Evolutionary conservation across 2,888 invertebrate genomes (phyloP).

Genomic region (Lasioglossum malachurum): DNA sequence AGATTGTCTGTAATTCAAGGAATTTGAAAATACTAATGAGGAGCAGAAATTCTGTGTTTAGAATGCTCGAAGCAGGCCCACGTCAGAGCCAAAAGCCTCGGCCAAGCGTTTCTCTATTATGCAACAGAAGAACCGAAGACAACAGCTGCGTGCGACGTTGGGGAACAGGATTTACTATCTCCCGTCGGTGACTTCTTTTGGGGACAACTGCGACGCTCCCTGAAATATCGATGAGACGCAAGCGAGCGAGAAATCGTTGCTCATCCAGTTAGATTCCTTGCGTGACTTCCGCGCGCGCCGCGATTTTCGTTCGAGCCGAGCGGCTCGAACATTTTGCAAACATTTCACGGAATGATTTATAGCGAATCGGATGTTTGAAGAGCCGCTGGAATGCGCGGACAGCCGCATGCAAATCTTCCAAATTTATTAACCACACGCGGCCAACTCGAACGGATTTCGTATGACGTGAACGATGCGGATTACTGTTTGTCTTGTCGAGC

Average conservation of each 20-base stretch:
- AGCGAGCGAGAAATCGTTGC: conserved; percentile 45
- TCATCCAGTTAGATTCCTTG: conserved; percentile 33
- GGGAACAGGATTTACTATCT: conserved; percentile 62
- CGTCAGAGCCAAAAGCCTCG: conserved; percentile 60
- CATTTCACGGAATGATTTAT: conserved; percentile 27
- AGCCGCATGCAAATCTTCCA: conserved; percentile 27
- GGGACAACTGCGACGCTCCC: conserved; percentile 28
- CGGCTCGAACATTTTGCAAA: conserved; percentile 40
- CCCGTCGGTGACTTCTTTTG: conserved; percentile 55
- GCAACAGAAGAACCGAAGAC: conserved; percentile 60
- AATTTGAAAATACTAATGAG: background rate
- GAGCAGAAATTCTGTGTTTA: conserved; percentile 6
- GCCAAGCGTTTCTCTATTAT: conserved; percentile 57
- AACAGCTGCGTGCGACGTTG: conserved; percentile 61
- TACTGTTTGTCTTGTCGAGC: background rate
- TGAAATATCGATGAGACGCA: conserved; percentile 59
- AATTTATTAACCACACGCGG: conserved; percentile 39
- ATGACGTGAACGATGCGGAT: conserved; percentile 20
- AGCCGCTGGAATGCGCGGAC: conserved; percentile 20
- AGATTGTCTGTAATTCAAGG: background rate
- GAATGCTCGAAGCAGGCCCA: conserved; percentile 14
- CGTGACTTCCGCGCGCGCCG: conserved; percentile 21
- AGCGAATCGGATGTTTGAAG: conserved; percentile 32
- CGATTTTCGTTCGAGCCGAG: conserved; percentile 18
- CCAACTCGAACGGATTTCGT: conserved; percentile 3